A percentile compares a stretch with the other conserved stretches of the same genome.
These are phyloP conservation scores for Stercorarius parasiticus DNA, from an alignment of 2,113 vertebrate species.

Conservation along the genomic window DNA sequence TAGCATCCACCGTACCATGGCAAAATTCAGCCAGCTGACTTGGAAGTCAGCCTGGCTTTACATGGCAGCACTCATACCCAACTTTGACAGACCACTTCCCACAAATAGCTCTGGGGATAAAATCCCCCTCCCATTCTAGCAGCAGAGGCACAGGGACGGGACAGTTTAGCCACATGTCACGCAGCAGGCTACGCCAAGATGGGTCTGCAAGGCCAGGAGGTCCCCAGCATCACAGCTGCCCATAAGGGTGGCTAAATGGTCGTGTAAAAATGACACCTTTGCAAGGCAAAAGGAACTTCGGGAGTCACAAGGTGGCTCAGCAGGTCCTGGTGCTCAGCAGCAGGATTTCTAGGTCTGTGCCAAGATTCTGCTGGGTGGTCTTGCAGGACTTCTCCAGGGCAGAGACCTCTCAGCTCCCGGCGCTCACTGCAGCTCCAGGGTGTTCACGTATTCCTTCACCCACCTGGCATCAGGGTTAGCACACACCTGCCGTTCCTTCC, in stretches of 20 bases:
- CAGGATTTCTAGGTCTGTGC: neutral
- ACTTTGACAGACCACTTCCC: neutral
- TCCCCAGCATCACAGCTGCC: neutral
- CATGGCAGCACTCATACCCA: neutral
- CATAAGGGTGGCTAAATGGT: neutral
- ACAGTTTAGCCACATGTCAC: neutral
- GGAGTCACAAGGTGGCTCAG: neutral
- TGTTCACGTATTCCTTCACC: constrained; percentile 23
- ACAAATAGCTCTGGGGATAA: neutral
- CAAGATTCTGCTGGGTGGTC: neutral
- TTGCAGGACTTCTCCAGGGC: neutral
- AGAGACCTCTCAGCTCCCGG: neutral
- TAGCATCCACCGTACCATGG: rapidly evolving
- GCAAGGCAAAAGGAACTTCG: neutral
- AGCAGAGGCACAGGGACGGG: neutral
- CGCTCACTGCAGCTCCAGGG: constrained; percentile 37
- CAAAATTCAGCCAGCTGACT: neutral
- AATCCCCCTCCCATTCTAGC: neutral
- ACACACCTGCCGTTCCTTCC: constrained; percentile 18
- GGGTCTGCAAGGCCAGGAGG: neutral
- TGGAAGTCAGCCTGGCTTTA: neutral
- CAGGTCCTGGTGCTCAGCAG: neutral
- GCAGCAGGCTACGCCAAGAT: neutral
- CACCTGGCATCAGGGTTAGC: constrained; percentile 9
- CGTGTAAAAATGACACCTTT: neutral